A percentile compares a stretch with the other conserved stretches of the same genome.
Conservation (phyloP, 2,113 vertebrate genomes). For the Tympanuchus pallidicinctus region DNA sequence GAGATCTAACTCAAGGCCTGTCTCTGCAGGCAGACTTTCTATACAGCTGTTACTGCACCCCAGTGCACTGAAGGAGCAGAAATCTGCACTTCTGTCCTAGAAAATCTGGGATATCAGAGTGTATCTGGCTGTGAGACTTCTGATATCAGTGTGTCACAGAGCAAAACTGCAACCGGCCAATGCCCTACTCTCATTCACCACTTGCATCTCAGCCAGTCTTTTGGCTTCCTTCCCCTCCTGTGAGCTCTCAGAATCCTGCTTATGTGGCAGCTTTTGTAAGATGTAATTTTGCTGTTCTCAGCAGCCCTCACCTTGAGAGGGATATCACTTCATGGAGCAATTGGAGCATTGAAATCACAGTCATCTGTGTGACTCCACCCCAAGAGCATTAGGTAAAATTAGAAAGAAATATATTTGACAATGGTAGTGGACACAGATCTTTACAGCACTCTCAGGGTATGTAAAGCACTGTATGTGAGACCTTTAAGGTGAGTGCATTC, state of each 20-base stretch:
- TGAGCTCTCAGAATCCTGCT: neutral
- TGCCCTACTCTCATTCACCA: neutral
- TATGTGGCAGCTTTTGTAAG: neutral
- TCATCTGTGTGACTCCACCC: neutral
- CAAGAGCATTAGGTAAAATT: neutral
- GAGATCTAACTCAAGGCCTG: neutral
- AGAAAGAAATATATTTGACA: neutral
- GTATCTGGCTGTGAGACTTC: neutral
- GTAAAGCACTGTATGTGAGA: neutral
- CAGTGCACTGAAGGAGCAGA: neutral
- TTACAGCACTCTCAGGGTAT: neutral
- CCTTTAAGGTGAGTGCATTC: neutral
- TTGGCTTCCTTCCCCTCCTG: neutral
- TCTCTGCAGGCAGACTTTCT: neutral
- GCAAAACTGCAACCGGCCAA: neutral
- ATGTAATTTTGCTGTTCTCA: neutral
- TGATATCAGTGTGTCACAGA: neutral
- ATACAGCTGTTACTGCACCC: neutral
- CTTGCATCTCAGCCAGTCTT: neutral
- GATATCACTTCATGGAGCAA: neutral
- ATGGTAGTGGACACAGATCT: neutral
- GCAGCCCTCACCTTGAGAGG: neutral
- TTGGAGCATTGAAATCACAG: neutral
- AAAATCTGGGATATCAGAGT: neutral
- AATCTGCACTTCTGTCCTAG: neutral